Conservation (phyloP, 2,888 invertebrate genomes). For the Phoronis australis region DNA sequence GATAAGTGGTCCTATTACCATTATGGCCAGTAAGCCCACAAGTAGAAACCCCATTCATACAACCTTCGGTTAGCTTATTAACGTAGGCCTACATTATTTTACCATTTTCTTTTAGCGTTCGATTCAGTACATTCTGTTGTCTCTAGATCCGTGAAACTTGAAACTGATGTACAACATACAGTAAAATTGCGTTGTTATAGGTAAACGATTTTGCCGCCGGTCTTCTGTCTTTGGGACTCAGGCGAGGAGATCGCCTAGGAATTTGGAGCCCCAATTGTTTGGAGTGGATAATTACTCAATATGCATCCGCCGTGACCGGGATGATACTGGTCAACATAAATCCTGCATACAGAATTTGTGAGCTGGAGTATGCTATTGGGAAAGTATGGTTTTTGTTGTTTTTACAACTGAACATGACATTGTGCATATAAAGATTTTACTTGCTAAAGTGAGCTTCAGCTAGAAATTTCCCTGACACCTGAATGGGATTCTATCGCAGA, state of each 20-base stretch:
- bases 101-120: too few species aligned
- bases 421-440: too few species aligned
- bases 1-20: too few species aligned
- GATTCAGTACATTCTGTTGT: conserved; percentile 1
- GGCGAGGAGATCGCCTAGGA: conserved; percentile 69
- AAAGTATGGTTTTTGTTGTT: conserved; percentile 58
- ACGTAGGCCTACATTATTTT: too few species aligned
- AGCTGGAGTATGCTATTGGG: conserved; percentile 67
- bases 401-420: too few species aligned
- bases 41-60: neutral
- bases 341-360: conserved; percentile 65
- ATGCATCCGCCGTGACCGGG: conserved; percentile 69
- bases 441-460: too few species aligned
- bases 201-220: conserved; percentile 70
- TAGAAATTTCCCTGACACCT: too few species aligned
- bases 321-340: conserved; percentile 72
- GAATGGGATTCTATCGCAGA: too few species aligned
- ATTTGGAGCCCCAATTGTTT: conserved; percentile 74
- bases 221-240: conserved; percentile 64
- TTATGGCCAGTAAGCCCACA: neutral
- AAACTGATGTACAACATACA: neutral
- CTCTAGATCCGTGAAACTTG: conserved; percentile 2
- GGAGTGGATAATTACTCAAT: conserved; percentile 70
- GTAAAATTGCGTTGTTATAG: conserved; percentile 44
- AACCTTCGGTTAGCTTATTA: too few species aligned